Base-by-base conservation (phyloP, 2,888 invertebrate species). In the Tethea ocularis region DNA sequence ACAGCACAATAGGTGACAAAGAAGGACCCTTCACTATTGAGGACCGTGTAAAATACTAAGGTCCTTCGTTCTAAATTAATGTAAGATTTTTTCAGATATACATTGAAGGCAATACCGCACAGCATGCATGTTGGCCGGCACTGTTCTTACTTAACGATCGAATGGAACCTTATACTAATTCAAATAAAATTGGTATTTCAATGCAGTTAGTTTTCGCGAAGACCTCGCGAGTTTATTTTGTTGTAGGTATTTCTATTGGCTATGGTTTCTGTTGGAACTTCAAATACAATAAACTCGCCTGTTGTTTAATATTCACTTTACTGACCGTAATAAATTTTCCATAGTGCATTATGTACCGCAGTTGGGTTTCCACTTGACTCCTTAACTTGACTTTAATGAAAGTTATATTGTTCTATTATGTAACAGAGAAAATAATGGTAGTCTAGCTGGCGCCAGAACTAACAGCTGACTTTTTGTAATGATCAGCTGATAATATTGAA, bases 1-100 rank as follows among this genome's bases (percentile, higher is more conserved):
- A 86, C 69, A 83, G 80, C 62, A 91, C 89, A 89, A 91, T 85
- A 63, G 68, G 69, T 81, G 84, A 91, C 91, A 92, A 91, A 80
- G 69, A 85, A 62, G 63, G 72, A 73, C 75, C 78, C 82, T 84
- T 86, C 78, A 82, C 84, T 79, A 87, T 89, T 87, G 79, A 86
- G 78, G 71, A 61, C 74, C 74, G 71, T 82, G 80, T 84, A 85
- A 86, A 86, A 86, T 85, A 85, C 81, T 78, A 82, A 72, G 67
- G 68, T 69, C 69, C 74, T 80, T 76, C 83, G 84, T 84, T 86
- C 86, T 81, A 89, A 84, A 91, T 91, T 91, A 89, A 90, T 87
- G 88, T 84, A 86, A 84, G 71, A 33, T 62, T 86, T 89, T 83
- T 89, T 88, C 85, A 84, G 81, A 74, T 77, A 79, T 85, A 88